Percentiles rank a stretch among this genome's conserved stretches.
These are phyloP conservation scores for Cydia strobilella DNA, from an alignment of 1,140 invertebrate species.

Conservation along the genomic window DNA sequence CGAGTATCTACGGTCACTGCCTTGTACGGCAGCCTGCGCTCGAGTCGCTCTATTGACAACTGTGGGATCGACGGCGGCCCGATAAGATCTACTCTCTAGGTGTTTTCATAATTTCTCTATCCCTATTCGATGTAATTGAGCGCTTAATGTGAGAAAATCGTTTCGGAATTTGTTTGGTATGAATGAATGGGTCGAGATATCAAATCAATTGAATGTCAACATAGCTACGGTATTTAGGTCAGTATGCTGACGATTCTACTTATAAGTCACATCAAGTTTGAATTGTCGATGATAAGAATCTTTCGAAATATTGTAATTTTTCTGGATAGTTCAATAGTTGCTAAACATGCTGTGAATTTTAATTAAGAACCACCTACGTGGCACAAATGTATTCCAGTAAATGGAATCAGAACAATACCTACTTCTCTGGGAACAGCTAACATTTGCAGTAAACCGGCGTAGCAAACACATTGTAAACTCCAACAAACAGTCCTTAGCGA, in stretches of 20 bases:
- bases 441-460: constrained; percentile 51
- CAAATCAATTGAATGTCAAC: not conserved
- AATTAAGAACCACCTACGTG: constrained; percentile 10
- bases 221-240: not conserved
- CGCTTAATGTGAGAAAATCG: constrained; percentile 25
- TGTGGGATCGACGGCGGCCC: constrained; percentile 66
- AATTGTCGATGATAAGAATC: not conserved
- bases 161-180: constrained; percentile 10
- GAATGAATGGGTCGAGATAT: constrained; percentile 1
- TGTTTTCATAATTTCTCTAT: constrained; percentile 65
- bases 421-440: constrained; percentile 50
- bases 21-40: constrained; percentile 72
- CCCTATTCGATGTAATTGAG: constrained; percentile 48
- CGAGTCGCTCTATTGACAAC: constrained; percentile 67
- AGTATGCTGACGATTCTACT: not conserved
- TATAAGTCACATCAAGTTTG: not conserved
- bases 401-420: constrained; percentile 60
- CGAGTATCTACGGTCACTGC: constrained; percentile 59
- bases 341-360: not conserved
- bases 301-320: not conserved
- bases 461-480: constrained; percentile 60
- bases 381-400: constrained; percentile 34
- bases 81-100: constrained; percentile 65
- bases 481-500: constrained; percentile 48
- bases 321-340: not conserved